Conservation (phyloP, 2,888 invertebrate species). For the Trachelus troglodyta region DNA sequence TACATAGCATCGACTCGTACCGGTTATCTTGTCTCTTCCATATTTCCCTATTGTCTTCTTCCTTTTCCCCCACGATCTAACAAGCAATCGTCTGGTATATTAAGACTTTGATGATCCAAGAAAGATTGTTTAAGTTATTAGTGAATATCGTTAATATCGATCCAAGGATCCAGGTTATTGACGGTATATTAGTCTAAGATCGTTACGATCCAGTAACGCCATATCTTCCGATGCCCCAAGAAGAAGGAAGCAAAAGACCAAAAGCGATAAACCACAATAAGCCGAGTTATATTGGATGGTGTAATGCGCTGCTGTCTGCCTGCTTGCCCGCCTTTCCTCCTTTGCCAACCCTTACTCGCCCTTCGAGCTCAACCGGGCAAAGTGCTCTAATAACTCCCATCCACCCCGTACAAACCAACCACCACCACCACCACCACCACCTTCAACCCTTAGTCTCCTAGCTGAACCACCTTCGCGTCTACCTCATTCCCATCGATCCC, state of each 20-base stretch:
- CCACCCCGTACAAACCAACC: conserved; percentile 36
- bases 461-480: not conserved
- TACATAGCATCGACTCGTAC: not conserved
- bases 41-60: not conserved
- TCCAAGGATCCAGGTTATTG: not conserved
- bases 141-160: not conserved
- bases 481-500: not conserved
- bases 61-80: not conserved
- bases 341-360: conserved; percentile 35
- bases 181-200: not conserved
- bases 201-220: not conserved
- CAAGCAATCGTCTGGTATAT: too few relatives aligned
- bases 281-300: conserved; percentile 55
- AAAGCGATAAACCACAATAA: conserved; percentile 56
- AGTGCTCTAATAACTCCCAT: conserved; percentile 56
- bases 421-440: too few relatives aligned
- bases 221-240: not conserved
- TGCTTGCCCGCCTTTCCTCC: conserved; percentile 30
- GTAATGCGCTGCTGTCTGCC: conserved; percentile 50
- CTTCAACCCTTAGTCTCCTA: not conserved
- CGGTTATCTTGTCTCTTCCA: not conserved
- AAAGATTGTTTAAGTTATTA: not conserved
- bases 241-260: conserved; percentile 38
- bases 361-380: conserved; percentile 52
- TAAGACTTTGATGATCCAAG: not conserved